Evolutionary conservation across 2,113 vertebrate genomes (phyloP).

Genomic region (Poeciliopsis turrubarensis): DNA sequence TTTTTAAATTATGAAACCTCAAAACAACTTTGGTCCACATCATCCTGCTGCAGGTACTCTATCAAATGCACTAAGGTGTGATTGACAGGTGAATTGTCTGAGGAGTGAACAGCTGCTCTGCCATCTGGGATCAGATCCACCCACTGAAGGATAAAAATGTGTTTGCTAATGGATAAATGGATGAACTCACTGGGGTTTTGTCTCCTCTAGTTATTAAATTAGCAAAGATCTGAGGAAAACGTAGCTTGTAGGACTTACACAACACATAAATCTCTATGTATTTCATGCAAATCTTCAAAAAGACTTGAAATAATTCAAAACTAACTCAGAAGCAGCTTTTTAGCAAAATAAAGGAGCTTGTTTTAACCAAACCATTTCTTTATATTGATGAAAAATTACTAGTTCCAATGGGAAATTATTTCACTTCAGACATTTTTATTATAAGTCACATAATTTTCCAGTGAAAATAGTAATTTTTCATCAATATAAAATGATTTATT

Average conservation of each 20-base stretch:
- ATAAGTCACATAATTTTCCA: too few relatives aligned
- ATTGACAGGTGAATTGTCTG: not conserved
- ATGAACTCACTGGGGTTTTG: not conserved
- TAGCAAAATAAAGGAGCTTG: too few relatives aligned
- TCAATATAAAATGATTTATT: too few relatives aligned
- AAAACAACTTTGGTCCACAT: not conserved
- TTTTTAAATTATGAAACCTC: not conserved
- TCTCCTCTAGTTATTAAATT: not conserved
- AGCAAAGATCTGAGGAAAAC: not conserved
- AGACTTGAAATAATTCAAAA: too few relatives aligned
- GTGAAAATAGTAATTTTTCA: too few relatives aligned
- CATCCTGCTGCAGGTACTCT: not conserved
- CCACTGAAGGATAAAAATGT: not conserved
- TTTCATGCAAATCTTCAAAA: not conserved
- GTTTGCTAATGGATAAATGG: constrained; percentile 6
- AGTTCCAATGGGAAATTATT: too few relatives aligned
- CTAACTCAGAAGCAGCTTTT: too few relatives aligned
- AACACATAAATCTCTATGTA: not conserved
- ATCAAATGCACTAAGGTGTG: not conserved
- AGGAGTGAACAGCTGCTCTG: not conserved
- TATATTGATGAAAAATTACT: too few relatives aligned
- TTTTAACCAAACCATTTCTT: too few relatives aligned
- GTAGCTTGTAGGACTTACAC: not conserved
- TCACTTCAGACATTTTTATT: too few relatives aligned
- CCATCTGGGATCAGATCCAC: constrained; percentile 3